Evolutionary conservation across 2,797 vertebrate species (phyloP), one percentile per base, ranked within the genome.

Genomic region (Anableps anableps): DNA sequence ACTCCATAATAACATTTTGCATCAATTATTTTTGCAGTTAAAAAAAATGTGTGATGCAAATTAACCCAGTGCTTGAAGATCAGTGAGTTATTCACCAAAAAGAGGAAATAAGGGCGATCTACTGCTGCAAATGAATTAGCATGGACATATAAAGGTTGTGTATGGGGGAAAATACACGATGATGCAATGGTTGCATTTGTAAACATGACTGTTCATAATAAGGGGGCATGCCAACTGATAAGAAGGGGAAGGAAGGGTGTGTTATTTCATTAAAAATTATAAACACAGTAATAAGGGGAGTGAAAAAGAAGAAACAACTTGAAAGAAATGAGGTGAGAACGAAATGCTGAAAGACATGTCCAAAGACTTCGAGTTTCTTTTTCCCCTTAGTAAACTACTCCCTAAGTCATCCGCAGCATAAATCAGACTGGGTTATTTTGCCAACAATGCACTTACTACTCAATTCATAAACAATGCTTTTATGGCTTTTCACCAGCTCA

Each of bases 361-460:
- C 50, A 85, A 73, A 74, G 62, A 55, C 51, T 74, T 19, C 23
- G 74, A 73, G 75, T 53, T 75, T 83, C 70, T 72, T 85, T 74
- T 81, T 45, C 10, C 51, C 55, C 48, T 80, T 50, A 48, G 34
- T 78, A 53, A 81, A 84, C 84, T 85, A 82, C 85, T 88, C 85
- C 83, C 82, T 17, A 64, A 87, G 79, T 88, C 89, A 55, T 82
- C 71, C 55, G 83, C 50, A 53, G 86, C 85, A 90, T 93, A 90
- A 91, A 94, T 94, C 91, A 90, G 75, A 8, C 43, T 73, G 80
- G 79, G 86, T 92, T 90, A 90, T 91, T 86, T 89, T 93, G 93
- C 93, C 93, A 94, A 90, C 91, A 94, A 93, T 94, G 92, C 93
- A 94, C 93, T 94, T 94, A 94, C 89, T 83, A 89, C 88, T 80